Base-by-base conservation (phyloP, 2,113 vertebrate genomes). In the Eonycteris spelaea region DNA sequence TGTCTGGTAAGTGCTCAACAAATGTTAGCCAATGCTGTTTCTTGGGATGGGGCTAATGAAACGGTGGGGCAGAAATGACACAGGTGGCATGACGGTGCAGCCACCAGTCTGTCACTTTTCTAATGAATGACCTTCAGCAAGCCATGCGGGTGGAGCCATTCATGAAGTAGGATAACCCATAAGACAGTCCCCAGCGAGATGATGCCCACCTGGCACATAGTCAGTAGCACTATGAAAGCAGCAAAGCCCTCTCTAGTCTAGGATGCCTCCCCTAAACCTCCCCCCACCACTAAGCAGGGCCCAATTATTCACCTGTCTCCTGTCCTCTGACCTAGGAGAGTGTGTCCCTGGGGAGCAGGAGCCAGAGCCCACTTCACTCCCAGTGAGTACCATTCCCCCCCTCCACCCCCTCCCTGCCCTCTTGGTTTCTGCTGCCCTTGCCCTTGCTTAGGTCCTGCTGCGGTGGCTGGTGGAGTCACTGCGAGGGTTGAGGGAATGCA, bases 301-400 rank as follows among this genome's bases (percentile, higher is more conserved):
- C 3, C 84, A 75, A 38, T 65, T 35, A 33, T 48, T 94, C 70
- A 51, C 65, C 85, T 90, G 22, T 96, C 94, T 90, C 57, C 53
- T 93, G 78, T 68, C 61, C 94, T 95, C 53, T 97, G 96, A 67
- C 40, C 38, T 95, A 99, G 98, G 98, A 79, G 99, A 99, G 91
- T 99, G 99, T 88, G n/a, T 99, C 67, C 99, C 99, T 38, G 98
- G 98, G 90, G 97, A 99, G 83, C 91, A 84, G 65, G 59, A 85
- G 16, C 15, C 91, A 21, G 30, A 19, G 33, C 15, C 77, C 59
- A 48, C 13, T 14, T 28, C 7, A 10, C 5, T 14, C 77, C 0
- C 1, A 95, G 98, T 98, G 86, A 98, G 98, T 96, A 73, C 10
- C 48, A 30, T 40, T 9, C 28, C 3, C 33, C 13, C 6, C 63